Conservation (phyloP, 2,113 vertebrate species). For the Apus apus region DNA sequence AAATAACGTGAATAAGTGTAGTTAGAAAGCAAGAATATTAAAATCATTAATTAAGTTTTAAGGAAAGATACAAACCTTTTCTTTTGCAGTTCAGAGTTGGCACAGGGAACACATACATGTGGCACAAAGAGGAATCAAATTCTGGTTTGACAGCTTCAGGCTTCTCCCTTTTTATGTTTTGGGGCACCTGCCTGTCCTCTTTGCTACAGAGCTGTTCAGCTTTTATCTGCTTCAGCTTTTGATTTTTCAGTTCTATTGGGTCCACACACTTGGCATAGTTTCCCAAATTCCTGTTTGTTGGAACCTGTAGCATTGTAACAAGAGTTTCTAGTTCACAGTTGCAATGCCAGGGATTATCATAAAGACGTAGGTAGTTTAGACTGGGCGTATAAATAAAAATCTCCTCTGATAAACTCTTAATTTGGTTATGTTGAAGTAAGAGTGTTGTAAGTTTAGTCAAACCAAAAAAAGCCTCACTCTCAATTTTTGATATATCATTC, state of each 20-base stretch:
- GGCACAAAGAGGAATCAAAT: conserved; percentile 85
- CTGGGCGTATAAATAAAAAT: conserved; percentile 85
- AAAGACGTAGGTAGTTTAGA: conserved; percentile 90
- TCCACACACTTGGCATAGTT: conserved; percentile 89
- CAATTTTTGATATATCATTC: conserved; percentile 89
- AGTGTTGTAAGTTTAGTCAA: conserved; percentile 89
- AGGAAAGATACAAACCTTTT: conserved; percentile 83
- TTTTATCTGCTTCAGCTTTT: conserved; percentile 86
- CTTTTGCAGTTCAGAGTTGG: conserved; percentile 88
- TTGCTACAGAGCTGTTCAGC: conserved; percentile 82
- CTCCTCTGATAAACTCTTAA: conserved; percentile 86
- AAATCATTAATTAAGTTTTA: neutral
- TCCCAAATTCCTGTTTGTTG: conserved; percentile 90
- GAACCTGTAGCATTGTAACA: conserved; percentile 89
- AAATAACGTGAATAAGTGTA: neutral
- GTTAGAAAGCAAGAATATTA: neutral
- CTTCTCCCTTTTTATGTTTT: conserved; percentile 19
- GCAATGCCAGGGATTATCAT: conserved; percentile 95
- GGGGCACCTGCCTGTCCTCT: conserved; percentile 50
- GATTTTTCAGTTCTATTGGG: conserved; percentile 79
- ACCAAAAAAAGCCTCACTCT: conserved; percentile 87
- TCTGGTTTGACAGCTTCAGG: conserved; percentile 67
- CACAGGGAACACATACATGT: conserved; percentile 88
- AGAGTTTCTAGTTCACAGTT: conserved; percentile 88
- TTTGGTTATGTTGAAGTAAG: conserved; percentile 91